Evolutionary conservation across 64 coral and sea anemone species (phyloP).

Genomic region (Dendrophyllia cribrosa): DNA sequence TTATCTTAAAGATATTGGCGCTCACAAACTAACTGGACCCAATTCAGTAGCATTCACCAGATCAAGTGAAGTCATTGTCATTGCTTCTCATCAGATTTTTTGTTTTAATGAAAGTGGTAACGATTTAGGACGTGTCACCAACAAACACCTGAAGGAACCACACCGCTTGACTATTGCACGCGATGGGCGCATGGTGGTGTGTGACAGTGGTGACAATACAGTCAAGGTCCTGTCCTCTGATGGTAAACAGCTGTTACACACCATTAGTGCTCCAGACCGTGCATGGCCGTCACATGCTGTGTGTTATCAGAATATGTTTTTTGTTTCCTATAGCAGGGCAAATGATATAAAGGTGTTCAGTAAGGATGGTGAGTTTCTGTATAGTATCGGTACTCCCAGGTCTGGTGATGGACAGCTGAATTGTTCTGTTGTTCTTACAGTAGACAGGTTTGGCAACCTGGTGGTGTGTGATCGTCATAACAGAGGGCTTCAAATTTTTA

Average conservation of each 20-base stretch:
- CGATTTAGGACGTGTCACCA: neutral
- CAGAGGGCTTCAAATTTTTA: conserved; percentile 9
- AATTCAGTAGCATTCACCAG: neutral
- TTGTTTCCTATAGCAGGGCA: neutral
- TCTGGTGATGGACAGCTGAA: conserved; percentile 25
- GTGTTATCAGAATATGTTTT: neutral
- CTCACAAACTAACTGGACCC: neutral
- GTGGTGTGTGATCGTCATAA: conserved; percentile 14
- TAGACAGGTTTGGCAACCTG: neutral
- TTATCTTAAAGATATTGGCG: neutral
- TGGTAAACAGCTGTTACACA: neutral
- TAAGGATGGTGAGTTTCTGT: neutral
- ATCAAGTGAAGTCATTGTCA: conserved; percentile 24
- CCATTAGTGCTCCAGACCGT: neutral
- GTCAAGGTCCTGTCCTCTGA: neutral
- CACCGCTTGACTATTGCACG: neutral
- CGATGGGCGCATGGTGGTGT: conserved; percentile 16
- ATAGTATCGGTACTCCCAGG: neutral
- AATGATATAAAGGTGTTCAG: neutral
- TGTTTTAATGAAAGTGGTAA: conserved; percentile 34
- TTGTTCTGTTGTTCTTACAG: neutral
- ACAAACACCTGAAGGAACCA: neutral
- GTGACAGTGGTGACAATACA: neutral
- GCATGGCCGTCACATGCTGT: neutral
- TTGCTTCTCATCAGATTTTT: conserved; percentile 20